Percentiles rank a stretch among this genome's conserved stretches.
phyloP scores from a whole-genome alignment of 2,113 vertebrate genomes.

The Mirounga angustirostris region DNA sequence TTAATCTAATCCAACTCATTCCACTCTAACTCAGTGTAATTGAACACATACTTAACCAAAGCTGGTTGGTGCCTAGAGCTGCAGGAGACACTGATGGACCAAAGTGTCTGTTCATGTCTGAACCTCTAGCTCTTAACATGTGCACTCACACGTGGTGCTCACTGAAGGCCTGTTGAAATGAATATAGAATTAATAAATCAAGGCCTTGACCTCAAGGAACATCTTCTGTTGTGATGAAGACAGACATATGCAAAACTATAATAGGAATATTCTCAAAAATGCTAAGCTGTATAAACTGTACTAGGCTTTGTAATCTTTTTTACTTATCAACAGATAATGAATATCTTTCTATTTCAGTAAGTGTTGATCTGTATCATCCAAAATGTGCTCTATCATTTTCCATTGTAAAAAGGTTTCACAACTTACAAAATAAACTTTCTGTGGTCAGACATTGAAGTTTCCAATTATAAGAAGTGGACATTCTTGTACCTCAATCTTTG shows the following conservation, averaged over 20 bases:
- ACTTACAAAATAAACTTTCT: slow-evolving; percentile 6
- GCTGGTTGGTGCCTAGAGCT: slow-evolving; percentile 3
- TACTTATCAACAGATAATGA: not conserved
- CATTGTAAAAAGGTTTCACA: slow-evolving; percentile 25
- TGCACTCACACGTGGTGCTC: not conserved
- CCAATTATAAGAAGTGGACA: not conserved
- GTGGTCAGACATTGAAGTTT: not conserved
- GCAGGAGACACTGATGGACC: not conserved
- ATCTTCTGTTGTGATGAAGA: not conserved
- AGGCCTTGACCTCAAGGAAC: not conserved
- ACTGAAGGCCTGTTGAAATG: slow-evolving; percentile 20
- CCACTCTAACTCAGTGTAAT: not conserved
- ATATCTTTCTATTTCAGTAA: not conserved
- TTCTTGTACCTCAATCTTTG: slow-evolving; percentile 3
- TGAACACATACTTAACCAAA: slow-evolving; percentile 3
- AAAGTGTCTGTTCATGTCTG: not conserved
- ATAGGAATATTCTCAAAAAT: slow-evolving; percentile 45
- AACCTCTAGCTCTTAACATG: not conserved
- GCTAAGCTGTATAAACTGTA: not conserved
- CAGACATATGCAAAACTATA: slow-evolving; percentile 16
- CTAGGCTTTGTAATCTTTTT: not conserved
- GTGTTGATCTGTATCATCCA: not conserved
- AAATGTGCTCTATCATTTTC: not conserved
- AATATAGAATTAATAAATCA: slow-evolving; percentile 20
- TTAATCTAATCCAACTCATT: not conserved